These are phyloP conservation scores for Pandemis heparana DNA, from an alignment of 2,888 invertebrate genomes.

Conservation along the genomic window DNA sequence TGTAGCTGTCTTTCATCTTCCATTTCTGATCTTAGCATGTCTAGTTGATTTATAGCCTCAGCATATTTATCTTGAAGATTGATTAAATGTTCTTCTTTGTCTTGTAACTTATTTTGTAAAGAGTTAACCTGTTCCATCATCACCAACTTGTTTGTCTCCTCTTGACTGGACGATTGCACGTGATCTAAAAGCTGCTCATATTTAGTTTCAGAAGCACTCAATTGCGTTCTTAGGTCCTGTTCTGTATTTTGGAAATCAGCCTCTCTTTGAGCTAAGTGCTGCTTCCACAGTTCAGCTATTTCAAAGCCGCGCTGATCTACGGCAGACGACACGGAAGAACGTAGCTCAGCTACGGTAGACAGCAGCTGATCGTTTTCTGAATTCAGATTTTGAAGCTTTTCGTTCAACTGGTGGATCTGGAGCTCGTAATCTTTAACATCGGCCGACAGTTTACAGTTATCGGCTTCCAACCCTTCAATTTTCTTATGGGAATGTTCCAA, in stretches of 20 bases:
- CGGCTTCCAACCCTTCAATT: slow-evolving; percentile 63
- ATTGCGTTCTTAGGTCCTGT: slow-evolving; percentile 79
- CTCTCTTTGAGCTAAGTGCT: slow-evolving; percentile 88
- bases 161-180: slow-evolving; percentile 77
- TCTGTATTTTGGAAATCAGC: slow-evolving; percentile 85
- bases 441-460: slow-evolving; percentile 56
- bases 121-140: slow-evolving; percentile 73
- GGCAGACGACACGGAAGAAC: slow-evolving; percentile 78
- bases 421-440: slow-evolving; percentile 55
- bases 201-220: slow-evolving; percentile 79
- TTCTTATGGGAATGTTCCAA: slow-evolving; percentile 74
- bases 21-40: slow-evolving; percentile 76
- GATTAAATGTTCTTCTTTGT: slow-evolving; percentile 75
- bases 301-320: slow-evolving; percentile 89
- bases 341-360: slow-evolving; percentile 77
- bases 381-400: slow-evolving; percentile 70
- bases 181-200: slow-evolving; percentile 78
- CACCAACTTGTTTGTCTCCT: slow-evolving; percentile 77
- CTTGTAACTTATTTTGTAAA: slow-evolving; percentile 75
- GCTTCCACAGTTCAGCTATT: slow-evolving; percentile 89
- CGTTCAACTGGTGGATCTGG: slow-evolving; percentile 65
- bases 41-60: slow-evolving; percentile 72
- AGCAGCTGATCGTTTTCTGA: slow-evolving; percentile 76
- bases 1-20: slow-evolving; percentile 77
- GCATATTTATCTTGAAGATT: slow-evolving; percentile 75